Evolutionary conservation across 2,797 vertebrate species (phyloP), one percentile per base, ranked within the genome.

Genomic region (Pipistrellus kuhlii): DNA sequence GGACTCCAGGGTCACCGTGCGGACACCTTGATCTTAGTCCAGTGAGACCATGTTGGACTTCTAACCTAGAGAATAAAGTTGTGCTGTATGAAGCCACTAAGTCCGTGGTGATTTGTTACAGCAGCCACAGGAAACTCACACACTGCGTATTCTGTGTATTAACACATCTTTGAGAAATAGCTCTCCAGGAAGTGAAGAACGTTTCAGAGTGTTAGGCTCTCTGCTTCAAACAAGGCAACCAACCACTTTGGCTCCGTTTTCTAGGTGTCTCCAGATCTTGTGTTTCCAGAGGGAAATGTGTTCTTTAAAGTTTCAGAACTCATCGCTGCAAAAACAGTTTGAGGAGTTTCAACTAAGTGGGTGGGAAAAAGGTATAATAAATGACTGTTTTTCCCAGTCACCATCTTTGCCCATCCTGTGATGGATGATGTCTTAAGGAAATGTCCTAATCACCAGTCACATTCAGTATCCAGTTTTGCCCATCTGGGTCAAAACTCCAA

Each of bases 211-310:
- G 78, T 75, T 64, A 17, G 51, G 72, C 75, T 80, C 76, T 69
- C 46, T 41, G 64, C 57, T 62, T 55, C 66, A 80, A 75, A 69
- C 15, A 48, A 44, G 62, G 38, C 25, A 44, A 2, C 30, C 25
- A 44, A 2, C 25, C n/a, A 30, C 23, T 82, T 76, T 89, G 27
- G 9, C 20, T 73, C 41, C 21, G 3, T 46, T 86, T 68, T 82
- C 25, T 69, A 44, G 27, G 1, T 89, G 72, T 86, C 71, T 78
- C 25, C 20, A 55, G n/a, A 46, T 20, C 2, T 91, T 92, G 6
- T 69, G n/a, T 92, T 78, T 92, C 62, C 82, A 80, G 69, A 75
- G 25, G 35, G 78, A 92, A 91, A 76, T 3, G 17, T 9, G 18
- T 51, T 44, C 41, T 82, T 81, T 71, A 41, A 35, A 57, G 46